Base-by-base conservation (phyloP, 2,797 vertebrate genomes). In the Diceros bicornis region DNA sequence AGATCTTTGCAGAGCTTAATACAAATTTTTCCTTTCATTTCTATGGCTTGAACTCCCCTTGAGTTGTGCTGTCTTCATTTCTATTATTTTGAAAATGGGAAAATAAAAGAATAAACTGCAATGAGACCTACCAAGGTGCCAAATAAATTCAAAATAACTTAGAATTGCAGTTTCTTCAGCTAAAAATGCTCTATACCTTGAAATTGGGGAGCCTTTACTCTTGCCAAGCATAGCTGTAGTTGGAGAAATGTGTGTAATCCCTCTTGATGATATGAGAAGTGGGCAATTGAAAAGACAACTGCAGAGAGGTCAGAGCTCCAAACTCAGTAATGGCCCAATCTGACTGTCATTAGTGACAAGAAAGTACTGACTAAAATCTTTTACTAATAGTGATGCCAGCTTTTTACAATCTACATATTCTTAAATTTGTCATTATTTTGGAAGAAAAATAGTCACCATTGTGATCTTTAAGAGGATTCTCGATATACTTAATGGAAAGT, bases 1-100 rank as follows among this genome's bases (percentile, higher is more conserved):
- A 83, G 13, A 34, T 74, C 57, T 95, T 82, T 62, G 44, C 47
- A 84, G 41, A 93, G 93, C 34, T 79, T 34, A 95, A 96, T 44
- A 66, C 23, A 91, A 21, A 93, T 57, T 72, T 96, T 91, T 57
- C 32, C 79, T 95, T 92, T 94, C 52, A 59, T 21, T 88, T 87
- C 7, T 0, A 5, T 29, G 50, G 55, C 41, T 92, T 91, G 25
- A 90, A 52, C 62, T 89, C 83, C 81, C 55, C 34, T 62, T 96
- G 62, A 91, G 37, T 90, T 52, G 78, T 62, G 34, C 52, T 92
- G 32, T 64, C 61, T 92, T 88, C 57, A 47, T 69, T 94, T 92
- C 61, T 96, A 69, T 85, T 96, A 92, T 90, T 94, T 92, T 89
- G 82, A 72, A 97, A 96, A 84, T 78, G 32, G 74, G 27, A 74